Evolutionary conservation across 2,797 vertebrate genomes (phyloP).

Genomic region (Leucoraja ocellata): DNA sequence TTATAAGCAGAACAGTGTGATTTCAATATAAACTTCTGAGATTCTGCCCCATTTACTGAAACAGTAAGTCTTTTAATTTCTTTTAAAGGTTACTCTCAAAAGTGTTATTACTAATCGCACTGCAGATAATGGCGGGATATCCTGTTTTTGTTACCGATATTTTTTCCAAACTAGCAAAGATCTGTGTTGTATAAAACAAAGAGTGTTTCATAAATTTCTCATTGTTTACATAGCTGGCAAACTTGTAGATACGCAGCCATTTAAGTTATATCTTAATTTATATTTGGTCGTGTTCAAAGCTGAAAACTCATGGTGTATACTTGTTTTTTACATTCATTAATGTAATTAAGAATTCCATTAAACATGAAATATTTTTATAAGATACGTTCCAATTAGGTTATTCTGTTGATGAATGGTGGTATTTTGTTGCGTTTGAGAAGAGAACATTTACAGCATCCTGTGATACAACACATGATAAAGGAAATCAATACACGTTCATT

Average conservation of each 20-base stretch:
- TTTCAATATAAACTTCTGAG: not conserved
- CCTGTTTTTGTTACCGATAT: not conserved
- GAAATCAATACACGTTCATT: not conserved
- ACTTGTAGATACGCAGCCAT: not conserved
- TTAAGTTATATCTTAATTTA: not conserved
- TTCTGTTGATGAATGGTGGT: not conserved
- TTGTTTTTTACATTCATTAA: not conserved
- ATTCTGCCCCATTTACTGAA: not conserved
- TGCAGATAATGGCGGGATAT: not conserved
- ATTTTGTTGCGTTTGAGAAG: no score
- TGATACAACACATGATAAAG: not conserved
- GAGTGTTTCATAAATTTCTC: not conserved
- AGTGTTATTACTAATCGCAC: not conserved
- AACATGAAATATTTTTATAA: not conserved
- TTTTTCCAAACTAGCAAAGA: not conserved
- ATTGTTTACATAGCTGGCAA: not conserved
- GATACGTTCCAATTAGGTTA: not conserved
- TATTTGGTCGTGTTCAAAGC: not conserved
- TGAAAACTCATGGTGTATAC: not conserved
- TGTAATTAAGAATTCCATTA: not conserved
- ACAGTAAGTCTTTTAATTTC: not conserved
- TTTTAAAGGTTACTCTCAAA: not conserved
- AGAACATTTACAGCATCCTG: not conserved
- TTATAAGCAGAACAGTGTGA: not conserved
- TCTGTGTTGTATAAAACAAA: not conserved